Base-by-base conservation (phyloP, 2,888 invertebrate genomes). In the Nemotelus pantherinus region DNA sequence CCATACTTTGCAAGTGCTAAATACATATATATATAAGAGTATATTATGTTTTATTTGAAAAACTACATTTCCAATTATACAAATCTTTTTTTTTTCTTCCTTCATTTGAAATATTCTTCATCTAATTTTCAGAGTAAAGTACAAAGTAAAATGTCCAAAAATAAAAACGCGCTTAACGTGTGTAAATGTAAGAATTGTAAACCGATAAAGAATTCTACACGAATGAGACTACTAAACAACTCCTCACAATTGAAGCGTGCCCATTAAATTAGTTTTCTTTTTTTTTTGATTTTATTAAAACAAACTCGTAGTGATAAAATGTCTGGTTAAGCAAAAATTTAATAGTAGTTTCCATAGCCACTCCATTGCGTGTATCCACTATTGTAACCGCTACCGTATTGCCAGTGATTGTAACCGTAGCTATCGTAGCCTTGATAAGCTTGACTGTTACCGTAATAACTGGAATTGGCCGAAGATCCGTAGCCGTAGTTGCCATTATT, bases 341-440 rank as follows among this genome's bases (percentile, higher is more conserved):
- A 81, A 70, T 81, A 81, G 70, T 81, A 87, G 78, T 85, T 87
- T 44, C 86, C 84, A 79, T 90, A 91, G 58, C 89, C 89, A 71
- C 90, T 89, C 91, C 91, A 91, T 81, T 91, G 91, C 79, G 89
- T 89, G 81, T 90, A 90, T 50, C 88, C 87, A 10, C 87, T 88
- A 75, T 88, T 86, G 81, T 78, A 78, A 45, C 77, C 74, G 41
- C 72, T 86, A 1, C 90, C 88, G 78, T 90, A 90, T 80, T 90
- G 89, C 91, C 91, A 91, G 81, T 90, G 90, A 83, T 89, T 90
- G 82, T 90, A 91, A 79, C 88, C 87, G 81, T 90, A 90, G 79
- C 90, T 89, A 77, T 89, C 88, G 82, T 90, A 90, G 55, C 88
- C 87, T 77, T 90, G 90, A 81, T 90, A 90, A 47, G 76, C 39